Evolutionary conservation across 2,113 vertebrate genomes (phyloP), one percentile per base, ranked within the genome.

Genomic region (Hypocryptadius cinnamomeus): DNA sequence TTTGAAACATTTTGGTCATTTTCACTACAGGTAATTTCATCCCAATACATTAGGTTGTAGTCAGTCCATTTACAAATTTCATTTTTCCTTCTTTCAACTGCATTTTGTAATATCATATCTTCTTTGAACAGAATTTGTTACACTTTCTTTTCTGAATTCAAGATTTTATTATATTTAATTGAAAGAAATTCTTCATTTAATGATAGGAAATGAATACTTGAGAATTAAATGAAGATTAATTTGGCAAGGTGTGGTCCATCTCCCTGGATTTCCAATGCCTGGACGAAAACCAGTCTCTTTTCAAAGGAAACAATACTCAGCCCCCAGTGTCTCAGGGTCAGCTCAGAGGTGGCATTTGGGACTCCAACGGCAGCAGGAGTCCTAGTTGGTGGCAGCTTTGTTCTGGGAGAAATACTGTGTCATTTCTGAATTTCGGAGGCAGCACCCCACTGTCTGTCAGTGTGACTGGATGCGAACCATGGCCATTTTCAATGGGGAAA

Each of bases 401-500:
- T 35, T 59, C n/a, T 59, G 50, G 23, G 35, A 79, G 19, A 23
- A 44, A 44, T 64, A 6, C 59, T 51, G 30, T 2, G 1, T 13
- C 1, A 3, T 79, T 53, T 33, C 9, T 0, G 3, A 48, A 39
- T 50, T 33, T 12, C 15, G 28, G 28, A 25, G 35, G 22, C 2
- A 4, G 57, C 30, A 77, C 18, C 57, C 10, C 17, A n/a, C 59
- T 21, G 18, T 27, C 2, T 0, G 5, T 45, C 28, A 39, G 35
- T 15, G 35, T 2, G 3, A 61, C 22, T 33, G 28, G 45, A 40
- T 2, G 5, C 0, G 4, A 63, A n/a, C 1, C 1, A 14, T 27
- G 30, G 30, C 23, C 23, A 15, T 51, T 51, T 78, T 51, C 45
- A 17, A 63, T n/a, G 30, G 35, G 17, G 11, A 27, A 50, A 24